A percentile compares a stretch with the other conserved stretches of the same genome.
phyloP scores from a whole-genome alignment of 1,140 invertebrate species.

The Sarcophaga bullata region DNA sequence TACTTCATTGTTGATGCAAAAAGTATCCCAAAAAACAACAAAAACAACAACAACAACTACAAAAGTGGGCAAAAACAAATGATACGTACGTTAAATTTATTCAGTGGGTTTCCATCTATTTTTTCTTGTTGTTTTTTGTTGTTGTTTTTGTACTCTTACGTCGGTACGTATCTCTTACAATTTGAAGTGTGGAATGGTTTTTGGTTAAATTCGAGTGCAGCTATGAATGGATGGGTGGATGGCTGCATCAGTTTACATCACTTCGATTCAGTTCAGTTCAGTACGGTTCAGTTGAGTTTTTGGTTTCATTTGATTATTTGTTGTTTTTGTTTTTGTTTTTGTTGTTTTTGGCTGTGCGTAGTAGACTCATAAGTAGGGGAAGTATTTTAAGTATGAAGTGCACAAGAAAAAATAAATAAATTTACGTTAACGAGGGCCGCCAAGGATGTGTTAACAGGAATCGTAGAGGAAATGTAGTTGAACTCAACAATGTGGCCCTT shows the following conservation, averaged over 20 bases:
- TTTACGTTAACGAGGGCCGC: background rate
- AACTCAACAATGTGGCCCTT: background rate
- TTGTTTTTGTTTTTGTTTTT: background rate
- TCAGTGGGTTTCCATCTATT: too few relatives aligned
- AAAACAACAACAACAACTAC: background rate
- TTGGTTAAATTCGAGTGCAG: background rate
- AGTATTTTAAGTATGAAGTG: background rate
- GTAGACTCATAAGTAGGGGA: background rate
- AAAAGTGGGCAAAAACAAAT: background rate
- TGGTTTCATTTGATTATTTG: background rate
- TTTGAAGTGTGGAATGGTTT: background rate
- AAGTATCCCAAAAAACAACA: background rate
- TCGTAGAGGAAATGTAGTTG: background rate
- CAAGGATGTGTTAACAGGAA: background rate
- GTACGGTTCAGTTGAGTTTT: too few relatives aligned
- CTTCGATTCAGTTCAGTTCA: too few relatives aligned
- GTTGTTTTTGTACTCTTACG: background rate
- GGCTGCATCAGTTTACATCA: too few relatives aligned
- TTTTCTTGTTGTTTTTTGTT: too few relatives aligned
- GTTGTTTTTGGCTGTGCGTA: background rate
- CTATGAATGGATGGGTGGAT: too few relatives aligned
- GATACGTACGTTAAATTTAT: too few relatives aligned
- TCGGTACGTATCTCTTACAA: background rate
- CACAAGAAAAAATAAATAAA: background rate
- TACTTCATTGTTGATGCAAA: conserved; percentile 24